Conservation (phyloP, 2,888 invertebrate genomes). For the Lycocerus yunnanus region DNA sequence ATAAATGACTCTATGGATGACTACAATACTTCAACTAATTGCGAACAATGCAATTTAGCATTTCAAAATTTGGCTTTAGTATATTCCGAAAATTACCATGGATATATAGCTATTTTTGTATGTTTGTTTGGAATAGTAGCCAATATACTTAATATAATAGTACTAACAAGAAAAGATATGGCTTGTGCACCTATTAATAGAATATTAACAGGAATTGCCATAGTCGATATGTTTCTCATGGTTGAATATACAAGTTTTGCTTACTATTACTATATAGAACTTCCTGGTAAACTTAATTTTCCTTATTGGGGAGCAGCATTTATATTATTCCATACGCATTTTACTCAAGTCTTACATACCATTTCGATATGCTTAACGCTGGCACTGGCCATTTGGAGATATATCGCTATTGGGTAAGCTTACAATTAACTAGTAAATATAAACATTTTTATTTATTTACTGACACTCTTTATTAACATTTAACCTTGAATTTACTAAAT, state of each 20-base stretch:
- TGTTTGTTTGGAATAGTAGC: constrained; percentile 87
- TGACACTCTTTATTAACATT: too few species aligned
- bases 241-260: constrained; percentile 81
- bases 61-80: constrained; percentile 59
- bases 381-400: constrained; percentile 85
- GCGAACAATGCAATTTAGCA: constrained; percentile 29
- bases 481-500: too few species aligned
- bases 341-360: constrained; percentile 80
- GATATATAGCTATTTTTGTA: constrained; percentile 80
- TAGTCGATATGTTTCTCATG: constrained; percentile 90
- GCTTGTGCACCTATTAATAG: constrained; percentile 84
- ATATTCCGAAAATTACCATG: constrained; percentile 74
- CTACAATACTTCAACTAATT: not conserved
- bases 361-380: constrained; percentile 82
- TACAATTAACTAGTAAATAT: too few species aligned
- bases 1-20: constrained; percentile 4
- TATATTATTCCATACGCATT: constrained; percentile 79
- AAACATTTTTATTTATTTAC: not conserved
- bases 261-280: constrained; percentile 68
- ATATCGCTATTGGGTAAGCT: constrained; percentile 79
- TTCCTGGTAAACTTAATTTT: constrained; percentile 67
- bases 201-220: constrained; percentile 82
- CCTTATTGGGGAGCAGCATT: constrained; percentile 76
- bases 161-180: constrained; percentile 81
- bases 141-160: constrained; percentile 85